Evolutionary conservation across 2,888 invertebrate species (phyloP), one percentile per base, ranked within the genome.

Genomic region (Barypeithes pellucidus): DNA sequence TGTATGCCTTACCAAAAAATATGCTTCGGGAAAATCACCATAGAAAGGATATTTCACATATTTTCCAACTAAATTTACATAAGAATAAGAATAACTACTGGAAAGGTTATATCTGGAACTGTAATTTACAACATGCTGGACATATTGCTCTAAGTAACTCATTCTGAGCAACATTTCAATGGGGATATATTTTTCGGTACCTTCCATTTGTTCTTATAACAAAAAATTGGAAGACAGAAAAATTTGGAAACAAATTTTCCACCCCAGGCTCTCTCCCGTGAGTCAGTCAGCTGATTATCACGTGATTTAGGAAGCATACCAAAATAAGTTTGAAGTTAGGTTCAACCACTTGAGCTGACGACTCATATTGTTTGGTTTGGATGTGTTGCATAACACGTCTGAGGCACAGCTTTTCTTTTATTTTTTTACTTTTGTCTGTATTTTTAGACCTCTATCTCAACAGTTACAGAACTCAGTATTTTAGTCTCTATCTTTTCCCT

Each of bases 51-150:
- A 97, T 84, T 94, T 94, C 24, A 91, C 92, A 11, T 94, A 94
- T 79, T 93, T 92, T 8, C 96, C 96, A 63, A 93, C 91, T 70
- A 97, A 89, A 87, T 97, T 97, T 65, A 92, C 90, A 4, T 95
- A 96, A 3, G 95, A 93, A 83, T 97, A 97, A 0, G 95, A 95
- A 83, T 95, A 93, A 87, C 95, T 95, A 75, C 91, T 92, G 85
- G 93, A 93, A 84, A 93, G 94, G 74, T 96, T 97, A 87, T 97
- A 97, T 86, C 95, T 95, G 0, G 96, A 96, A 84, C 95, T 95
- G 83, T 94, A 96, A 84, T 94, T 93, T 54, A 91, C 87, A 47
- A 96, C 94, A 82, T 91, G 91, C 80, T 91, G 89, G 1, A 93
- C 95, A 86, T 91, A 96, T 82, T 95, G 95, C 82, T 94, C 92